Base-by-base conservation (phyloP, 2,888 invertebrate species). In the Callimorpha dominula region DNA sequence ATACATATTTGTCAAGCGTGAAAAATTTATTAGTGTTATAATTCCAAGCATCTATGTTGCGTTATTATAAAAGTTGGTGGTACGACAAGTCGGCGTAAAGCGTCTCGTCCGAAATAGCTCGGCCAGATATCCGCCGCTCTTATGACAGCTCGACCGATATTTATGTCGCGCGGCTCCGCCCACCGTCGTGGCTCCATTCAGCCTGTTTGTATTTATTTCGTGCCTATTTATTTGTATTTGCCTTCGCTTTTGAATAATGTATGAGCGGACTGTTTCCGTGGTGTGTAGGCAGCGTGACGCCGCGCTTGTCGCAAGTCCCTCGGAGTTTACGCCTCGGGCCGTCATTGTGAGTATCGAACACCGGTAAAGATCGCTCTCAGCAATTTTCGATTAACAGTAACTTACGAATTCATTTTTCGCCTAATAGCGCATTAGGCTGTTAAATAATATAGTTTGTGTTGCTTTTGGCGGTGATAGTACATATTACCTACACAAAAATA, bases 281-380 rank as follows among this genome's bases (percentile, higher is more conserved):
- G 95, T 94, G 95, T 94, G 95, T 95, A 95, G 95, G 95, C 95
- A 91, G 95, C 95, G 93, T 95, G 95, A 95, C 95, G 95, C 95
- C 95, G 89, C 88, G 87, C 87, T 86, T 84, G 84, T 86, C 86
- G 83, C 80, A 68, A 82, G 86, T 86, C 87, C 87, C 87, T 88
- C 82, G 83, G 87, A 87, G 80, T 89, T 90, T 87, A 87, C 80
- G 83, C 78, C 81, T 76, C 80, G 71, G 78, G 83, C 69, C 76
- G 65, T 78, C 71, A 81, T 83, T 83, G 78, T 79, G 52, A 77
- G 79, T 74, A 75, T 71, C 40, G 72, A 75, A 75, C 62, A 65
- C 65, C 71, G 70, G 69, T 74, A 75, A 78, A 83, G 70, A 78
- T 78, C 73, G 71, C 79, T 84, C 80, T 86, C 84, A 87, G 86